Conservation (phyloP, 2,113 vertebrate genomes). For the Coreoperca whiteheadi region DNA sequence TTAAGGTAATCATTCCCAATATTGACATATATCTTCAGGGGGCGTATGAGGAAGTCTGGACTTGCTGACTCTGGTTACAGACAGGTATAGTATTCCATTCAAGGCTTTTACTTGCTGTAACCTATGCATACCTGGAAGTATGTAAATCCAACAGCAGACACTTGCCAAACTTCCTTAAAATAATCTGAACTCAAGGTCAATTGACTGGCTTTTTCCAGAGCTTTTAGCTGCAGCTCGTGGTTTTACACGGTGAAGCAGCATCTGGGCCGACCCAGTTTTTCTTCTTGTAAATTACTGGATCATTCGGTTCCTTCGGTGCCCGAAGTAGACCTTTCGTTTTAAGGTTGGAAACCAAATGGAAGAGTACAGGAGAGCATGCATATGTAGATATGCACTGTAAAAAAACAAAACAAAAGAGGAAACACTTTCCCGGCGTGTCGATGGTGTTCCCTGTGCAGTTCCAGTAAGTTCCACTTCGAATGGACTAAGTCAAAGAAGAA, state of each 20-base stretch:
- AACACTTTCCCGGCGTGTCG: too few species aligned
- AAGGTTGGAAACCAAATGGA: too few species aligned
- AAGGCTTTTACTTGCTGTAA: neutral
- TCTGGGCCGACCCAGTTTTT: too few species aligned
- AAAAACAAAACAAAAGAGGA: neutral
- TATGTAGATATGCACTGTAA: neutral
- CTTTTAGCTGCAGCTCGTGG: too few species aligned
- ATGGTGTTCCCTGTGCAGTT: neutral
- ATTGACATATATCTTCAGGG: neutral
- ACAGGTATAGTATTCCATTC: neutral
- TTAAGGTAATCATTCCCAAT: neutral
- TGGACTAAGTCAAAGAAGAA: neutral
- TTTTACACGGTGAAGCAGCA: too few species aligned
- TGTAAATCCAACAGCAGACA: too few species aligned
- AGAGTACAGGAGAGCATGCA: neutral
- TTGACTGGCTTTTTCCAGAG: too few species aligned
- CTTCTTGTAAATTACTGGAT: too few species aligned
- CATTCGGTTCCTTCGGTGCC: too few species aligned
- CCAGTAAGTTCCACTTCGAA: conserved; percentile 1
- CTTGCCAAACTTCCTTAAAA: neutral
- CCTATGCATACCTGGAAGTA: too few species aligned
- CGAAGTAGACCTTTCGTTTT: too few species aligned
- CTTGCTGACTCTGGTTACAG: neutral
- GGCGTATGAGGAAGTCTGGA: too few species aligned
- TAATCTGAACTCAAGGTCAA: neutral